Evolutionary conservation across 2,113 vertebrate genomes (phyloP).

Genomic region (Oncorhynchus clarkii): DNA sequence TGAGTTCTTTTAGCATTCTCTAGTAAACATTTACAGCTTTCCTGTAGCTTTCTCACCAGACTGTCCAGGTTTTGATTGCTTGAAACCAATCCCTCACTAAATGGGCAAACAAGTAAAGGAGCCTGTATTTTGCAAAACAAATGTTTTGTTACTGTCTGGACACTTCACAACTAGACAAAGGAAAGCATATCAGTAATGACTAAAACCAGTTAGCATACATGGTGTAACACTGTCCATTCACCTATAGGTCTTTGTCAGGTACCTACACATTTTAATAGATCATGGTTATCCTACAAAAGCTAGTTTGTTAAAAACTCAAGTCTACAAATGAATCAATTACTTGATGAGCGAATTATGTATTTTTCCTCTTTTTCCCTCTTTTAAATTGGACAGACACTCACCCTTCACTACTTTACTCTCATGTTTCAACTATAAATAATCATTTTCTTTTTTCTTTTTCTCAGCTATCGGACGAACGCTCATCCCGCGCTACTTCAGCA

Average conservation of each 20-base stretch:
- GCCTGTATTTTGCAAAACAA: background rate
- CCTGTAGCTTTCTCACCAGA: background rate
- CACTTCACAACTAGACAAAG: background rate
- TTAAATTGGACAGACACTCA: background rate
- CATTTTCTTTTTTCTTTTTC: conserved; percentile 24
- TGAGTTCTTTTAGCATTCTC: too few species aligned
- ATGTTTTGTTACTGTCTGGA: background rate
- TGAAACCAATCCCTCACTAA: too few species aligned
- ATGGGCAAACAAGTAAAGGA: background rate
- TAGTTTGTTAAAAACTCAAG: too few species aligned
- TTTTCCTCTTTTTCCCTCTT: background rate
- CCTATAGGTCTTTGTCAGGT: too few species aligned
- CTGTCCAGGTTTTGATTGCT: background rate
- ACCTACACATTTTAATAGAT: too few species aligned
- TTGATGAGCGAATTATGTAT: background rate
- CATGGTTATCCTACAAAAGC: background rate
- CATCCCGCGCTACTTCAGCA: conserved; percentile 99
- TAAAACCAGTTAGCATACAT: background rate
- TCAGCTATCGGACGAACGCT: conserved; percentile 96
- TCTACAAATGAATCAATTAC: background rate
- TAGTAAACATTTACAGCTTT: too few species aligned
- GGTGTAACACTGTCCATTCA: background rate
- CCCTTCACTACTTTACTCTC: background rate
- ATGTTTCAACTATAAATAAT: background rate
- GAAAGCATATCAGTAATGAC: background rate